Evolutionary conservation across 2,797 vertebrate species (phyloP).

Genomic region (Podargus strigoides): DNA sequence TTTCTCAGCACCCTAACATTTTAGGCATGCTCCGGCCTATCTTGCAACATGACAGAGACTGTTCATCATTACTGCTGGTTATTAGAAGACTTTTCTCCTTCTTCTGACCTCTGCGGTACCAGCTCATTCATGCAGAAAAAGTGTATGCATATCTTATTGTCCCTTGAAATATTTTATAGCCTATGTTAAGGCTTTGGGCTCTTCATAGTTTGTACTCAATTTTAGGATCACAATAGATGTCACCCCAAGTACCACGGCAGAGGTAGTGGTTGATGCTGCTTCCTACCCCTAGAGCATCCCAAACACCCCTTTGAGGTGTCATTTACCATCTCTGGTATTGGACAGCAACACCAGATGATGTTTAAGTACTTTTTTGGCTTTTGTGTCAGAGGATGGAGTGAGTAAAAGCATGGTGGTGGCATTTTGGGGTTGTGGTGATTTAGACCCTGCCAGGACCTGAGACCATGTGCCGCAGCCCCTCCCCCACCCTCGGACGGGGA

Average conservation of each 20-base stretch:
- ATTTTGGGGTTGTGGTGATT: background rate
- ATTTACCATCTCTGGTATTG: too few relatives aligned
- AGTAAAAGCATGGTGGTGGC: too few relatives aligned
- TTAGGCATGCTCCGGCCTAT: background rate
- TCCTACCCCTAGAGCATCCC: too few relatives aligned
- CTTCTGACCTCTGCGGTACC: background rate
- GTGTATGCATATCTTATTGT: constrained; percentile 42
- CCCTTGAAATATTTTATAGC: constrained; percentile 18
- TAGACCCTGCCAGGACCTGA: too few relatives aligned
- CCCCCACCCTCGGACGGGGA: too few relatives aligned
- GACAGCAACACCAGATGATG: too few relatives aligned
- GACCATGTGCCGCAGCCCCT: too few relatives aligned
- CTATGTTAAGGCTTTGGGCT: background rate
- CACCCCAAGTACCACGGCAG: too few relatives aligned
- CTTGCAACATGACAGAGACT: background rate
- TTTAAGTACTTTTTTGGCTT: too few relatives aligned
- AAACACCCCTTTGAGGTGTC: too few relatives aligned
- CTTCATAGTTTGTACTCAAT: background rate
- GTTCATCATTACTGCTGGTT: background rate
- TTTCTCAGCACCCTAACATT: background rate
- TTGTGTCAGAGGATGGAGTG: too few relatives aligned
- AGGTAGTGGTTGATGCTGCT: too few relatives aligned
- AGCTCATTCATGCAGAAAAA: constrained; percentile 52
- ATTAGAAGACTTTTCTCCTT: constrained; percentile 47
- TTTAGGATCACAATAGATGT: background rate